phyloP scores from a whole-genome alignment of 2,888 invertebrate genomes.

The Agrilus biguttatus region DNA sequence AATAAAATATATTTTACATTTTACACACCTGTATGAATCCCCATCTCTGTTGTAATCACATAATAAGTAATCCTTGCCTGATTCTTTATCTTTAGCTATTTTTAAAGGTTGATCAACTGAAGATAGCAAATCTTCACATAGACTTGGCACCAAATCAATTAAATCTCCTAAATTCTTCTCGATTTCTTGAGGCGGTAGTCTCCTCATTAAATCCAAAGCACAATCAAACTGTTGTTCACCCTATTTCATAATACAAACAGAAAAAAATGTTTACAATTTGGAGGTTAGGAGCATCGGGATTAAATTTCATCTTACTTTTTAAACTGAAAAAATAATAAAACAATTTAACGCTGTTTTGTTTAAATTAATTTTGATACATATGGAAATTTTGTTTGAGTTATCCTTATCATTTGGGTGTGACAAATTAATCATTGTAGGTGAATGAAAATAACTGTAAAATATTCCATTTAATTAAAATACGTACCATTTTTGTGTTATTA shows the following conservation, averaged over 20 bases:
- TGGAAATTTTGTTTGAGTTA: too few relatives aligned
- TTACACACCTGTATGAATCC: slow-evolving; percentile 74
- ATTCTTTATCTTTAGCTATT: slow-evolving; percentile 88
- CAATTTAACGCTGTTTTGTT: too few relatives aligned
- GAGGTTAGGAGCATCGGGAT: too few relatives aligned
- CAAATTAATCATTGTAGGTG: too few relatives aligned
- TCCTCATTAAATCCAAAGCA: slow-evolving; percentile 96
- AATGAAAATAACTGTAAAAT: too few relatives aligned
- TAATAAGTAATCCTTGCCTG: slow-evolving; percentile 91
- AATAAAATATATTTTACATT: neutral
- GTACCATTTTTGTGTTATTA: too few relatives aligned
- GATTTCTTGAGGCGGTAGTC: slow-evolving; percentile 97
- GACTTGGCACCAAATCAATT: slow-evolving; percentile 88
- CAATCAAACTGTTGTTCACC: slow-evolving; percentile 96
- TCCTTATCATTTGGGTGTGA: too few relatives aligned
- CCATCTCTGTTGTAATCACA: slow-evolving; percentile 99
- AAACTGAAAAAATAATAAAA: too few relatives aligned
- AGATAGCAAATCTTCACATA: slow-evolving; percentile 93
- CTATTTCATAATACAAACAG: slow-evolving; percentile 34
- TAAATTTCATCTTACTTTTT: too few relatives aligned
- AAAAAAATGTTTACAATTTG: neutral
- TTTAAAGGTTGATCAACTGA: slow-evolving; percentile 98
- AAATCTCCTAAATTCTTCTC: slow-evolving; percentile 96
- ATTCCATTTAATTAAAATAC: too few relatives aligned
- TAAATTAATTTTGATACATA: too few relatives aligned